A percentile compares a stretch with the other conserved stretches of the same genome.
These are phyloP conservation scores for Apodemus speciosus DNA, from an alignment of 2,113 vertebrate genomes.

Conservation along the genomic window DNA sequence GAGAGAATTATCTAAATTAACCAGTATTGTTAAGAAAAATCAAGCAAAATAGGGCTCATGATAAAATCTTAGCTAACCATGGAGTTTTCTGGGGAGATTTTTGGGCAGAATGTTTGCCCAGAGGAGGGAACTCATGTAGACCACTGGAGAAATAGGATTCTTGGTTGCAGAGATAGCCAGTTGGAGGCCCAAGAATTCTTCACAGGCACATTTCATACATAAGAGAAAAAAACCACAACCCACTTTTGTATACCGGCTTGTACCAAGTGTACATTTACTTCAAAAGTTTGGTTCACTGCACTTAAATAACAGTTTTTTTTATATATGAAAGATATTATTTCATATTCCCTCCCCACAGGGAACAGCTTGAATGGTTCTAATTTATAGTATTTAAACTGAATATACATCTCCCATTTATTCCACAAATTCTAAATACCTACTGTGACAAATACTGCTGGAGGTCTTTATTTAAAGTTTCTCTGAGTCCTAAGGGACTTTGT, in stretches of 20 bases:
- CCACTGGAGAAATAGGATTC: background rate
- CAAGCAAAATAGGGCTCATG: background rate
- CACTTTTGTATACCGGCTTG: background rate
- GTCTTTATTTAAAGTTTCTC: conserved; percentile 15
- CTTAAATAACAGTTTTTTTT: background rate
- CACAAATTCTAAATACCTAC: background rate
- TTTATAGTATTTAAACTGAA: background rate
- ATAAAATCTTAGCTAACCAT: background rate
- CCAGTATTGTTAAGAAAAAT: background rate
- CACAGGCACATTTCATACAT: background rate
- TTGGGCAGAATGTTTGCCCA: background rate
- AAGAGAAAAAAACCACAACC: background rate
- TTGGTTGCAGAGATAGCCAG: too few relatives aligned
- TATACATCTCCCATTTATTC: background rate
- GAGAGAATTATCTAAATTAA: background rate
- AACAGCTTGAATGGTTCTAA: background rate
- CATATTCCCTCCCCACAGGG: background rate
- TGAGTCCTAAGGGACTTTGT: background rate
- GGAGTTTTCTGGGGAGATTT: background rate
- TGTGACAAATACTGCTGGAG: background rate
- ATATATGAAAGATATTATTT: background rate
- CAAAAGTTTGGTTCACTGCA: background rate
- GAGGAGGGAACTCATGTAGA: background rate
- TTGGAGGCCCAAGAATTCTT: background rate
- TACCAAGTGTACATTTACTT: background rate